Base-by-base conservation (phyloP, 92 coral and sea anemone species). In the Pocillopora meandrina region DNA sequence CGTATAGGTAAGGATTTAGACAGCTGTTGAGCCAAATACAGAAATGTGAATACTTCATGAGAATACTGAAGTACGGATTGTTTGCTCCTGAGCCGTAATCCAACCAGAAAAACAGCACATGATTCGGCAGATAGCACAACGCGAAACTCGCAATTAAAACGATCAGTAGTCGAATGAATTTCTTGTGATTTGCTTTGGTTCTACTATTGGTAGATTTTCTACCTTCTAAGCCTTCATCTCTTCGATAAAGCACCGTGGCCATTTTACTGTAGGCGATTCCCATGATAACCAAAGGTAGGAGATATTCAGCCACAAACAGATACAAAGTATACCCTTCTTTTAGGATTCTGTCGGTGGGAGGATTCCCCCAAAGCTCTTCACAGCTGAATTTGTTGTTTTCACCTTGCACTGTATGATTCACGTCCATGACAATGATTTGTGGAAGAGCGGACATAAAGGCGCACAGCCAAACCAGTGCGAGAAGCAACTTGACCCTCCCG, bases 1-100 rank as follows among this genome's bases (percentile, higher is more conserved):
- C 99, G 78, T 97, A 97, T 21, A 97, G 89, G 67, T 95, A 95
- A 6, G 99, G 99, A 66, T 97, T 97, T 58, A 97, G 90, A 79
- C 95, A 97, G 36, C 97, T 93, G 74, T 93, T 97, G 60, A 97
- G 84, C 99, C 99, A 97, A 65, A 92, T 90, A 69, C 92, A 91
- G 56, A 97, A 84, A 79, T 97, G 98, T 9, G 99, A 92, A 82
- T 95, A 97, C 81, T 93, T 95, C 95, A 97, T 91, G 35, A 97
- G 89, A 79, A 95, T 95, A 1, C 90, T 87, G 77, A 97, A 95
- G 82, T 97, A 95, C 13, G 98, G 97, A 76, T 90, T 82, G 21
- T 74, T 18, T 18, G 72, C 81, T 2, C 99, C 99, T 13, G 89
- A 55, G 13, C 99, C 99, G 70, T 92, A 94, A 79, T 97, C 99